phyloP scores from a whole-genome alignment of 1,140 invertebrate species.

The Condylostylus longicornis region DNA sequence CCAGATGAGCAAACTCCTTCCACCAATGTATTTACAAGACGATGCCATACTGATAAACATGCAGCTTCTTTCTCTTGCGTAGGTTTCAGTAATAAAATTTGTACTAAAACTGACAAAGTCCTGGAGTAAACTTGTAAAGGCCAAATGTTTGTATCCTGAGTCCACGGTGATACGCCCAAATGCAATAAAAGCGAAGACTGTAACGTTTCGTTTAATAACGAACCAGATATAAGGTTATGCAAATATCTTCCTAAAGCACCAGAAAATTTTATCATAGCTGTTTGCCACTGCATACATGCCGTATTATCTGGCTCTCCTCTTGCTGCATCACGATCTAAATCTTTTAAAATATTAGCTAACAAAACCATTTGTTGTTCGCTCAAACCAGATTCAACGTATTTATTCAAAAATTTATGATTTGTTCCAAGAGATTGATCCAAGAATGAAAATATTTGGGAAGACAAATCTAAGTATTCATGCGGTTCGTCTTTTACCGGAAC shows the following conservation, averaged over 20 bases:
- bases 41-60: conserved; percentile 79
- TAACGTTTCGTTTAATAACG: conserved; percentile 47
- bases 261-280: conserved; percentile 29
- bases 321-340: conserved; percentile 57
- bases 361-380: conserved; percentile 65
- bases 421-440: conserved; percentile 29
- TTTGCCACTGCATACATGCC: conserved; percentile 22
- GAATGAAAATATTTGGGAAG: conserved; percentile 28
- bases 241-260: conserved; percentile 29
- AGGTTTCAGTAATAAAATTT: conserved; percentile 62
- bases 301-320: conserved; percentile 17
- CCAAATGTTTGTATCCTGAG: conserved; percentile 50
- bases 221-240: conserved; percentile 57
- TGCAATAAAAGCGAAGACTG: conserved; percentile 58
- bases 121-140: conserved; percentile 71
- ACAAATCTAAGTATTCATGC: conserved; percentile 40
- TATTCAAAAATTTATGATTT: conserved; percentile 34
- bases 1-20: conserved; percentile 46
- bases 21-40: conserved; percentile 71
- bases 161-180: conserved; percentile 60
- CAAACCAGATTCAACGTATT: conserved; percentile 44
- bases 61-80: conserved; percentile 74
- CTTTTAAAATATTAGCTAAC: conserved; percentile 64
- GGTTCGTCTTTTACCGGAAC: conserved; percentile 84
- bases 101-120: conserved; percentile 57